Conservation (phyloP, 2,888 invertebrate genomes). For the Ichneumoninae sp. region DNA sequence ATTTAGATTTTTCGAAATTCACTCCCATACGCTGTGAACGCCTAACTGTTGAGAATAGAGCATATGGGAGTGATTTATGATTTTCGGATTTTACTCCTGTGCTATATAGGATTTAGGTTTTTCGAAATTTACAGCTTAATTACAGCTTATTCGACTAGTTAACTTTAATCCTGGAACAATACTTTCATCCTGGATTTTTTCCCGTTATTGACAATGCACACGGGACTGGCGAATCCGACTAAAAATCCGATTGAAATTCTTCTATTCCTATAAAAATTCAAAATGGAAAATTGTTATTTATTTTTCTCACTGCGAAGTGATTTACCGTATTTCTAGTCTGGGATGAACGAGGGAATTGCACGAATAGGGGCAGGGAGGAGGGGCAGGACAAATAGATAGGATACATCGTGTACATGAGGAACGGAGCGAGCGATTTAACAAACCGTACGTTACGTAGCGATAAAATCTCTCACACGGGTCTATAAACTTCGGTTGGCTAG, state of each 20-base stretch:
- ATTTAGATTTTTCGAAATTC: too few species aligned
- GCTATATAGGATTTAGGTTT: too few species aligned
- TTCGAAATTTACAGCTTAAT: too few species aligned
- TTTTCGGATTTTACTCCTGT: too few species aligned
- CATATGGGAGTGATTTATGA: too few species aligned
- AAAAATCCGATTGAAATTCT: not conserved
- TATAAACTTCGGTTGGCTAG: conserved; percentile 82
- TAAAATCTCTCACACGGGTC: conserved; percentile 83
- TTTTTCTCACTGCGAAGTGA: conserved; percentile 5
- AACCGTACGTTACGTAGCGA: conserved; percentile 84
- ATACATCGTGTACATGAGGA: conserved; percentile 64
- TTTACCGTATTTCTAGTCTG: conserved; percentile 33
- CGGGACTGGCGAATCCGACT: not conserved
- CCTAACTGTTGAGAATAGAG: too few species aligned
- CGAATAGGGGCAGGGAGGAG: conserved; percentile 40
- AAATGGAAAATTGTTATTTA: conserved; percentile 6
- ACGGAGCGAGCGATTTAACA: conserved; percentile 82
- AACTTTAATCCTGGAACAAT: too few species aligned
- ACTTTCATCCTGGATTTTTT: too few species aligned
- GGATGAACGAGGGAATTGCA: conserved; percentile 27
- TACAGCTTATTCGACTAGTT: too few species aligned
- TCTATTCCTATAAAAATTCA: not conserved
- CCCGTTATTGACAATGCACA: too few species aligned
- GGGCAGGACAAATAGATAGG: conserved; percentile 54
- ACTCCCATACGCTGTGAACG: too few species aligned